Base-by-base conservation (phyloP, 2,888 invertebrate species). In the Nomada flava region DNA sequence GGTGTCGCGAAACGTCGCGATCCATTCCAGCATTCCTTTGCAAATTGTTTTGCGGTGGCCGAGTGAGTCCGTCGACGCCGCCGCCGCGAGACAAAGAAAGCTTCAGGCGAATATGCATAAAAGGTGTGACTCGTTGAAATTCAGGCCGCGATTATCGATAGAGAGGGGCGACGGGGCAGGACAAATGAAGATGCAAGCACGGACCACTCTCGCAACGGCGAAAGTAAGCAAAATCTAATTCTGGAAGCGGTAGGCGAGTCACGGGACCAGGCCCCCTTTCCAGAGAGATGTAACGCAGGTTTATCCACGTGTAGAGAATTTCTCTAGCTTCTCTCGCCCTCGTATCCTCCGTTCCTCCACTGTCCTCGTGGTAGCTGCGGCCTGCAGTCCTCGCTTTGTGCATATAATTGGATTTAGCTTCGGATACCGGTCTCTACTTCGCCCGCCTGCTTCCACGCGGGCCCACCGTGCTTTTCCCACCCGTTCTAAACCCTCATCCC, bases 401-500 rank as follows among this genome's bases (percentile, higher is more conserved):
- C 91, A 90, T 91, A 89, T 92, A 92, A 92, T 91, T 92, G 92
- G 89, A 92, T 92, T 92, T 91, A 89, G 89, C 88, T 90, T 85
- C 88, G 88, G 87, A 87, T 89, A 88, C 87, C 87, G 84, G 62
- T 69, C 67, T 74, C 83, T 83, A 78, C 86, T 86, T 84, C 69
- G 76, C 63, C 73, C 76, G 55, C 53, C 81, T 62, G 65, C 76
- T 69, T 60, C 82, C 71, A n/a, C 64, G 26, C 29, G 36, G 53
- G 26, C 68, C 79, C 76, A 77, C 63, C 64, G 69, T 62, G 73
- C 83, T 80, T 74, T 79, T 83, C 79, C 59, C 63, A 20, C 78
- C 53, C 69, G 26, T 65, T 69, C 57, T 60, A 4, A n/a, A 15
- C 64, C 2, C 52, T 57, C 50, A 20, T 11, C 72, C 42, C 36